Conservation (phyloP, 2,888 invertebrate species). For the Theristus sp. region DNA sequence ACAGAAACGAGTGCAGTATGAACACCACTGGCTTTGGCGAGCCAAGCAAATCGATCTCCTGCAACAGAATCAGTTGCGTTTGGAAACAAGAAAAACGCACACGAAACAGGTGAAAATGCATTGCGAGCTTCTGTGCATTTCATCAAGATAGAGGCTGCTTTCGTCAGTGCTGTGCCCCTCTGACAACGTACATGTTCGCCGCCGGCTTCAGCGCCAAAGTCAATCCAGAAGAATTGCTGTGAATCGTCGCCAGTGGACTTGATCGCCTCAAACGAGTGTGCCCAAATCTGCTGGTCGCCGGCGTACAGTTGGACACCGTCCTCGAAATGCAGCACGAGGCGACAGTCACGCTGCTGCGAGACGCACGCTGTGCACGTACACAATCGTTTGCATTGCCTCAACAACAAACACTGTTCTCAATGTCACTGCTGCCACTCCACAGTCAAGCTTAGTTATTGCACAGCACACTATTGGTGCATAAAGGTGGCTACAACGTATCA, state of each 20-base stretch:
- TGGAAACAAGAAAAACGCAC: too few relatives aligned
- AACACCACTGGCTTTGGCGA: slow-evolving; percentile 97
- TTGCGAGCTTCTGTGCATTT: too few relatives aligned
- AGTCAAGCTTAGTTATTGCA: too few relatives aligned
- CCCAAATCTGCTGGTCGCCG: slow-evolving; percentile 53
- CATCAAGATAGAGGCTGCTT: too few relatives aligned
- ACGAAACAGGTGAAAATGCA: too few relatives aligned
- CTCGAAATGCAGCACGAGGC: slow-evolving; percentile 61
- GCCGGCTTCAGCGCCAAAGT: slow-evolving; percentile 61
- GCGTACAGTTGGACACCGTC: slow-evolving; percentile 53
- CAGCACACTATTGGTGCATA: too few relatives aligned
- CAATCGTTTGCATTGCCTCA: too few relatives aligned
- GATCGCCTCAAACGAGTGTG: slow-evolving; percentile 73
- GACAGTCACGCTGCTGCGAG: slow-evolving; percentile 53
- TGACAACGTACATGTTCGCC: neutral
- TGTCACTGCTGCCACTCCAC: too few relatives aligned
- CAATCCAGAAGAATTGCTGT: slow-evolving; percentile 66
- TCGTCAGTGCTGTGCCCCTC: too few relatives aligned
- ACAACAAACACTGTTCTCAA: too few relatives aligned
- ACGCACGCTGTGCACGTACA: slow-evolving; percentile 35
- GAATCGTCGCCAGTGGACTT: slow-evolving; percentile 89
- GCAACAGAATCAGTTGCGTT: slow-evolving; percentile 14
- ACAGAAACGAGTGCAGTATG: slow-evolving; percentile 89
- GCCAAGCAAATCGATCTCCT: slow-evolving; percentile 90
- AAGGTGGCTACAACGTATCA: too few relatives aligned